Evolutionary conservation across 2,888 invertebrate species (phyloP), one percentile per base, ranked within the genome.

Genomic region (Parascotia fuliginaria): DNA sequence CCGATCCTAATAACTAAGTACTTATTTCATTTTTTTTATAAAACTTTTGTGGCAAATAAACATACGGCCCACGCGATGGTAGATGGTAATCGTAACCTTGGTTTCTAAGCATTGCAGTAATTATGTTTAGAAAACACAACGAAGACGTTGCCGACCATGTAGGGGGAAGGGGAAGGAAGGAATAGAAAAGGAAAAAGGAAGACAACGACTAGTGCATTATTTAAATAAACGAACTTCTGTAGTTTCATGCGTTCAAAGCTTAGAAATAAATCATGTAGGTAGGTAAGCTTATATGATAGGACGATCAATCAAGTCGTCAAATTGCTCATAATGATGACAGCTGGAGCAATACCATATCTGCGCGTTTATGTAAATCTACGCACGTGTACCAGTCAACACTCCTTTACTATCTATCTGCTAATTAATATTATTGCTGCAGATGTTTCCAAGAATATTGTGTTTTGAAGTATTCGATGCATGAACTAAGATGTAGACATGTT

Each of bases 231-330:
- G 11, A 41, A 41, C 9, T 22, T 12, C 19, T 15, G 12, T 28
- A 39, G 7, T 13, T 19, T 13, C 9, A 31, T 9, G 13, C 12
- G 5, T 12, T 14, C 3, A 6, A 36, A 9, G 22, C 11, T 24
- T 9, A 22, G 9, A 11, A 14, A 13, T 16, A 28, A 11, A 29
- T 12, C 24, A 31, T 31, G 22, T 45, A 34, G 0, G 27, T 28
- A 44, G 34, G 32, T 13, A 15, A 33, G n/a, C n/a, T n/a, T n/a
- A n/a, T n/a, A 32, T 19, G 38, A 27, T 38, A 48, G 24, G 40
- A 27, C 53, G 57, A 76, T 74, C 67, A 60, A 74, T 79, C 67
- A 71, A 63, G 57, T 65, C 59, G 52, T 65, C 65, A 65, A 73
- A 69, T 72, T 64, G 65, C 63, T 71, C 52, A 49, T 57, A 69